Conservation (phyloP, 2,113 vertebrate genomes). For the Ophthalmolycus amberensis region DNA sequence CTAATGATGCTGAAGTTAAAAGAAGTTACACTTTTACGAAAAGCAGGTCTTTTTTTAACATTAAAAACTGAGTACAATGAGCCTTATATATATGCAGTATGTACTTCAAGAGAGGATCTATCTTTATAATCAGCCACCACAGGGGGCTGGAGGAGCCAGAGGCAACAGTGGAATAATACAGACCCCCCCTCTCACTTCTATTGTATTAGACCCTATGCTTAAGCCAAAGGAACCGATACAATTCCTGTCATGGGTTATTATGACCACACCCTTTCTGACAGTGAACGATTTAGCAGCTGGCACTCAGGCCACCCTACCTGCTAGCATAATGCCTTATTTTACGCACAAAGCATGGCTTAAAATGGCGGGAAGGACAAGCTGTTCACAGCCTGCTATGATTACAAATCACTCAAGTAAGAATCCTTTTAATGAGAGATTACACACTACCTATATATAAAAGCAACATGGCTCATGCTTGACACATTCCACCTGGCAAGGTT, state of each 20-base stretch:
- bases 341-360: too few relatives aligned
- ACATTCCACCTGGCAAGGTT: constrained; percentile 20
- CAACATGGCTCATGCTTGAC: background rate
- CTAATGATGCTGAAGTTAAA: background rate
- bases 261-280: background rate
- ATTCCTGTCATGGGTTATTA: background rate
- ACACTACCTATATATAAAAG: constrained; percentile 16
- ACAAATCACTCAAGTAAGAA: constrained; percentile 10
- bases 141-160: background rate
- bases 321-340: constrained; percentile 18
- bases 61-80: background rate
- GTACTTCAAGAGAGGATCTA: background rate
- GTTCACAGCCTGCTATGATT: constrained; percentile 12
- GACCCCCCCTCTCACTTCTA: constrained; percentile 6
- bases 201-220: background rate
- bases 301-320: background rate
- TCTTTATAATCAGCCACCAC: background rate
- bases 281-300: constrained; percentile 5
- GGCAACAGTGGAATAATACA: background rate
- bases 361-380: constrained; percentile 28
- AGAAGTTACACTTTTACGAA: background rate
- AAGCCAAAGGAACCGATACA: background rate
- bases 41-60: too few relatives aligned
- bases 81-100: background rate
- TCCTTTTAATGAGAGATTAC: constrained; percentile 11